These are phyloP conservation scores for Caenorhabditis sp. DNA, from an alignment of 2,888 invertebrate genomes.

Conservation along the genomic window DNA sequence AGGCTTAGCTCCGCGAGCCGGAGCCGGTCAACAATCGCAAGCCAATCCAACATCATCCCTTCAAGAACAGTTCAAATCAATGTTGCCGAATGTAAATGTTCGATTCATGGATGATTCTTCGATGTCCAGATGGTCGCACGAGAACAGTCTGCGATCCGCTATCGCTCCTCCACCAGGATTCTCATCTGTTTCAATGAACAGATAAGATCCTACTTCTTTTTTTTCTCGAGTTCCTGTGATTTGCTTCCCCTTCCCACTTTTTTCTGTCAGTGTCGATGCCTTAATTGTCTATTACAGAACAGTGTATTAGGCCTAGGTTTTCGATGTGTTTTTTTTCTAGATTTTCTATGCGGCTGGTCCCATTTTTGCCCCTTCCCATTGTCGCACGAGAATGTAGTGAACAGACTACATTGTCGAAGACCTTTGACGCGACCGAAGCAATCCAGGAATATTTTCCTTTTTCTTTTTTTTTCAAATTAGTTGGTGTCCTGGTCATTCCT, in stretches of 20 bases:
- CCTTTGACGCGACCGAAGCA: constrained; percentile 11
- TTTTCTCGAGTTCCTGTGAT: constrained; percentile 5
- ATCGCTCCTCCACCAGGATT: constrained; percentile 52
- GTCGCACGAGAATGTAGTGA: constrained; percentile 39
- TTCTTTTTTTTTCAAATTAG: constrained; percentile 4
- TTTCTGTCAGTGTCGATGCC: background rate
- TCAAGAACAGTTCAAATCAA: constrained; percentile 52
- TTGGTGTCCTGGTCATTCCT: constrained; percentile 1
- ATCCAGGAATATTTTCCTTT: constrained; percentile 6
- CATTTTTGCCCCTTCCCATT: constrained; percentile 6
- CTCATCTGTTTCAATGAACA: constrained; percentile 31
- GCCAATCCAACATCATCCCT: constrained; percentile 15
- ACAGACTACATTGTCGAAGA: constrained; percentile 48
- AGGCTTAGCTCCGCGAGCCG: constrained; percentile 13
- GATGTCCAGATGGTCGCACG: constrained; percentile 42
- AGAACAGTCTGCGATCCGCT: constrained; percentile 48
- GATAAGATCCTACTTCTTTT: constrained; percentile 21
- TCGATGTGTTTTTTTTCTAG: background rate
- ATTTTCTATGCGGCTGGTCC: constrained; percentile 3
- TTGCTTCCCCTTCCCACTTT: constrained; percentile 9
- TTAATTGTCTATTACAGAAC: constrained; percentile 2
- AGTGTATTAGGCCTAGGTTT: constrained; percentile 2
- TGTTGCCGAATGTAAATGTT: constrained; percentile 68
- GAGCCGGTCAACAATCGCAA: constrained; percentile 4
- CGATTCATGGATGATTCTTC: constrained; percentile 53